Evolutionary conservation across 2,113 vertebrate species (phyloP), one percentile per base, ranked within the genome.

Genomic region (Theristicus caerulescens): DNA sequence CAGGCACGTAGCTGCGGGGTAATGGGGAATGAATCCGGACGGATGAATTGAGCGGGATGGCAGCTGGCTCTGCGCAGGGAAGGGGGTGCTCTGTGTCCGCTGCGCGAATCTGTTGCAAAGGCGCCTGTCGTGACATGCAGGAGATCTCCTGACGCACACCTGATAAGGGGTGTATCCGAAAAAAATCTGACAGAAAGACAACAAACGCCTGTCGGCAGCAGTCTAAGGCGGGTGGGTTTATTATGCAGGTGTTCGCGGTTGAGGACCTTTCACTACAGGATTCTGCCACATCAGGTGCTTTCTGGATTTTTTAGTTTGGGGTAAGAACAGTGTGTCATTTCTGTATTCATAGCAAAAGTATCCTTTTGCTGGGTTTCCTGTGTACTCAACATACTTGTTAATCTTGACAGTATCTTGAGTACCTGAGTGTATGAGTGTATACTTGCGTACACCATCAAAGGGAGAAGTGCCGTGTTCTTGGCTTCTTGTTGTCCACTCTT

Each of bases 1-100:
- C 47, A 52, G 65, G 49, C 62, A 13, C 0, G 0, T 54, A 20
- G 49, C 73, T 91, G 38, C 0, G 0, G 83, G 47, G 14, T 51
- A 16, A 54, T 18, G 26, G 62, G 86, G 58, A 72, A 55, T 55
- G 2, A 62, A 73, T 79, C 70, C 3, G 8, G 26, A 6, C 13
- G 9, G 42, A 29, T 58, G 38, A 86, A 81, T 92, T 20, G 61
- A 69, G 38, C 4, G 38, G 54, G 55, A 5, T 73, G n/a, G 77
- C 57, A 74, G 62, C 72, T 78, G 74, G 14, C 54, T 83, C 7
- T 57, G 13, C 27, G 11, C 7, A 5, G 77, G 38, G 34, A 16
- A 64, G 16, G 51, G 51, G 70, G 3, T 21, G 7, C 42, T 80
- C 46, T 32, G 40, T 34, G 36, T 40, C 70, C 27, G 5, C 65